Evolutionary conservation across 2,888 invertebrate species (phyloP), one percentile per base, ranked within the genome.

Genomic region (Clunio marinus): DNA sequence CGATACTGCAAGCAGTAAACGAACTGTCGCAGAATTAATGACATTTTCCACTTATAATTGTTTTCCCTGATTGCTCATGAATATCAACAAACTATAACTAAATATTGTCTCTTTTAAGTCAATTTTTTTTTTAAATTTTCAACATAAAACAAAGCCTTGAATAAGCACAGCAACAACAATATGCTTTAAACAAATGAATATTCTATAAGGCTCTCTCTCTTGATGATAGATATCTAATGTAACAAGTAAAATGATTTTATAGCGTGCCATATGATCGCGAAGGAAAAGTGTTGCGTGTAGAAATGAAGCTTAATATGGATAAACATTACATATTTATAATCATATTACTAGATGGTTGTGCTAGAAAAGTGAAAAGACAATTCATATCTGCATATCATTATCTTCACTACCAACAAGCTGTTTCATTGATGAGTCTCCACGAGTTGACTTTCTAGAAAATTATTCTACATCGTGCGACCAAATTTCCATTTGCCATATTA

Each of bases 221-320:
- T 46, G 45, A 46, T 24, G 15, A 24, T 1, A 63, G 63, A 63
- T 63, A n/a, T n/a, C n/a, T n/a, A 63, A 45, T 63, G 46, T 46
- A 46, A 46, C 63, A 45, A 63, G 63, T 46, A 45, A 63, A 63
- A 63, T 63, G 37, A 63, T 46, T 63, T 45, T 45, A 63, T 63
- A 27, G 63, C 63, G 63, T 63, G 63, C 28, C 2, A 28, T 10
- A n/a, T 25, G 1, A n/a, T 4, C n/a, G 24, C 20, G 10, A 24
- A 7, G 13, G 7, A 13, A 15, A 22, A 51, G 20, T 28, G 41
- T 46, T 63, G 63, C 46, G 63, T 63, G 63, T 13, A 13, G n/a
- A 41, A 60, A 24, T 37, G 22, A 60, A 60, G 60, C 60, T 60
- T 60, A 60, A 37, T 41, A 60, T 60, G 58, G 32, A 60, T 60